Conservation (phyloP, 2,797 vertebrate species). For the Glyptemys insculpta region DNA sequence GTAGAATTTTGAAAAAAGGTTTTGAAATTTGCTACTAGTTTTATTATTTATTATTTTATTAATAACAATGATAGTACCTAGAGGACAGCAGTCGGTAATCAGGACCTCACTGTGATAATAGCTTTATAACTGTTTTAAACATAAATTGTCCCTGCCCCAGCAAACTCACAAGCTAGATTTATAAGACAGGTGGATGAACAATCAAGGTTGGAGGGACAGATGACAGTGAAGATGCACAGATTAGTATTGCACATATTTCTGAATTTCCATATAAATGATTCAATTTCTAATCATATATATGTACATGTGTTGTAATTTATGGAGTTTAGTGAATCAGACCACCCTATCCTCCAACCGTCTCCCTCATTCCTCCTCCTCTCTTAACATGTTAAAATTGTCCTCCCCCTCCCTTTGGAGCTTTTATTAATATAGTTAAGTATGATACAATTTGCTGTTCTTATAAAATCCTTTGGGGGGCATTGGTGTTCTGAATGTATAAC, state of each 20-base stretch:
- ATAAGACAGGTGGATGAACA: background rate
- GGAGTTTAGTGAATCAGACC: fast-evolving
- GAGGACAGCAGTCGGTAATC: background rate
- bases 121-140: background rate
- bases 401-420: background rate
- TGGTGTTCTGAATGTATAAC: background rate
- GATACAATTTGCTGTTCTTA: background rate
- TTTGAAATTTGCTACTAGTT: background rate
- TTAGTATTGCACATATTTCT: background rate
- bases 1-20: background rate
- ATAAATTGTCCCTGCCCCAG: fast-evolving
- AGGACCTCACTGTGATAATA: background rate
- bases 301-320: background rate
- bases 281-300: background rate
- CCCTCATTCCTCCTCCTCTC: background rate
- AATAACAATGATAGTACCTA: background rate
- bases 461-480: background rate
- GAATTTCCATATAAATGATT: background rate
- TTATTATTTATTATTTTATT: background rate
- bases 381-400: background rate
- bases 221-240: background rate
- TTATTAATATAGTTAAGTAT: background rate
- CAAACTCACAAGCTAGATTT: background rate
- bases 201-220: background rate
- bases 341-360: background rate